These are phyloP conservation scores for Aricia agestis DNA, from an alignment of 1,140 invertebrate genomes.

Conservation along the genomic window DNA sequence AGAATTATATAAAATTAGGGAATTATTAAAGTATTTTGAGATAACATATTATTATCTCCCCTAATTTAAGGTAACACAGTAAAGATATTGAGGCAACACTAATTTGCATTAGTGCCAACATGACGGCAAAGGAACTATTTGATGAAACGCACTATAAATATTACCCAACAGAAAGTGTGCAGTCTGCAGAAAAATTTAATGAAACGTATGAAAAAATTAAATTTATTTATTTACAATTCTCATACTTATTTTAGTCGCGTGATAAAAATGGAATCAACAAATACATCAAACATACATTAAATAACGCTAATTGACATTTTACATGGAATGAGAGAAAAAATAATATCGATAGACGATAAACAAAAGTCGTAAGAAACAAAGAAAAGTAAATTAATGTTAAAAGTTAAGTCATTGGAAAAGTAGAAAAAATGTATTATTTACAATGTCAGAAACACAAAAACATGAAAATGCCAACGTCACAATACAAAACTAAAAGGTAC, in stretches of 20 bases:
- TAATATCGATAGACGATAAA: background rate
- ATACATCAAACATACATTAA: background rate
- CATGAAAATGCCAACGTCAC: background rate
- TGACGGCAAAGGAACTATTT: too few species aligned
- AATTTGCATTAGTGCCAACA: too few species aligned
- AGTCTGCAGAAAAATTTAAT: background rate
- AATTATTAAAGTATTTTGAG: too few species aligned
- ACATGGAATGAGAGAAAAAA: slow-evolving; percentile 17
- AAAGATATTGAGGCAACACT: too few species aligned
- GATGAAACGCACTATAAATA: too few species aligned
- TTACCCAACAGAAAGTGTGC: too few species aligned
- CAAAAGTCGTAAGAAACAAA: background rate
- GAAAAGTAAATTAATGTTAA: background rate
- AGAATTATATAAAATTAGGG: too few species aligned
- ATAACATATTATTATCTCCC: too few species aligned
- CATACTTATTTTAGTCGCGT: slow-evolving; percentile 13
- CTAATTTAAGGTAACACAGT: too few species aligned
- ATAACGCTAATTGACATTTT: slow-evolving; percentile 15
- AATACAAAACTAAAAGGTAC: slow-evolving; percentile 20
- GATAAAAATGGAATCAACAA: slow-evolving; percentile 3
- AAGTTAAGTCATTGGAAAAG: slow-evolving; percentile 3
- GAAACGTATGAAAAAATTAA: slow-evolving; percentile 4
- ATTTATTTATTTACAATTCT: slow-evolving; percentile 34
- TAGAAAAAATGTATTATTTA: background rate
- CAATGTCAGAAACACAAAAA: background rate